Conservation (phyloP, 2,113 vertebrate genomes). For the Cyprinus carpio region DNA sequence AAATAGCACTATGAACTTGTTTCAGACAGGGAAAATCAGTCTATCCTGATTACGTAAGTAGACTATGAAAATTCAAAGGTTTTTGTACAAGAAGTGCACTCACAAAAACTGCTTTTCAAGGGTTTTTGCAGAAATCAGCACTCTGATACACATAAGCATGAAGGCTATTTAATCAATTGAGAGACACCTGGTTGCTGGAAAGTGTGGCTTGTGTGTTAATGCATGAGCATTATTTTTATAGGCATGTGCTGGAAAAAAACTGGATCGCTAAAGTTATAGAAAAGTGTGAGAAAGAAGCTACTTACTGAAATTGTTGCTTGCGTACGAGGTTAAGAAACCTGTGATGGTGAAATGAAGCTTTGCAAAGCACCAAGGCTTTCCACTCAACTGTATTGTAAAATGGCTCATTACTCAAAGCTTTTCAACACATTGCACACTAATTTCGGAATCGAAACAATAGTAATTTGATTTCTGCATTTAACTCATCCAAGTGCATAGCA, state of each 20-base stretch:
- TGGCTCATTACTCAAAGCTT: too few relatives aligned
- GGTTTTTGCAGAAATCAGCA: too few relatives aligned
- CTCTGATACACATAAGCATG: too few relatives aligned
- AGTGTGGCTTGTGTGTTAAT: neutral
- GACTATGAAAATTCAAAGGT: neutral
- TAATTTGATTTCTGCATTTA: too few relatives aligned
- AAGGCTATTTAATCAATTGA: too few relatives aligned
- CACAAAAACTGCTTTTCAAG: too few relatives aligned
- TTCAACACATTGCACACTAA: too few relatives aligned
- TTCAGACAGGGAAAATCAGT: conserved; percentile 27
- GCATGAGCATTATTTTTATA: neutral
- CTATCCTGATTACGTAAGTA: conserved; percentile 35
- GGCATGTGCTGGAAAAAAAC: neutral
- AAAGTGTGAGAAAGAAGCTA: neutral
- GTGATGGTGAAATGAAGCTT: too few relatives aligned
- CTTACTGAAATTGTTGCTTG: neutral
- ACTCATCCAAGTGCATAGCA: too few relatives aligned
- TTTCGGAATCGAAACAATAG: too few relatives aligned
- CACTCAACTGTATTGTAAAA: too few relatives aligned
- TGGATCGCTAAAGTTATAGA: neutral
- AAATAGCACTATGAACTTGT: neutral
- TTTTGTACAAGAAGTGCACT: neutral
- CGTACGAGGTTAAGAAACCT: neutral
- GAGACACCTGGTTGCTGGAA: neutral
- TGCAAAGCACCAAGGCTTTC: too few relatives aligned